Evolutionary conservation across 2,113 vertebrate genomes (phyloP), one percentile per base, ranked within the genome.

Genomic region (Hylia prasina): DNA sequence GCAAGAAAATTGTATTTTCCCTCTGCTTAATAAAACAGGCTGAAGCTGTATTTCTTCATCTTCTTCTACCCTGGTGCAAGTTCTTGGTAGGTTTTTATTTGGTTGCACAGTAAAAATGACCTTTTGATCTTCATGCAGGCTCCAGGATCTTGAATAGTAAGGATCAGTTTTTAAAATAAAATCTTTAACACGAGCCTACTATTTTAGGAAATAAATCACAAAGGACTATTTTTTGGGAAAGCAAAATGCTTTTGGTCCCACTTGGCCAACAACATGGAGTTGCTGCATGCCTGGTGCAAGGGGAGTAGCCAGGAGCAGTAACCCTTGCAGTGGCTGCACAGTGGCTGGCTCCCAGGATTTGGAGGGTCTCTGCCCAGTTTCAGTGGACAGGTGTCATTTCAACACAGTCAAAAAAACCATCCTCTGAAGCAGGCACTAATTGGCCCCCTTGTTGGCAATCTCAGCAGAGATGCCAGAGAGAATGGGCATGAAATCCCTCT

Each of bases 381-480:
- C 76, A 64, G 64, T 66, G 79, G 88, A 95, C 96, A 96, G 93
- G 94, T 97, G 96, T 96, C 94, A 56, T 50, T 96, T 96, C 37
- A 72, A 90, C 64, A 64, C 20, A 6, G 76, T 47, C 30, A 63
- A 77, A 94, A 90, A 77, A 58, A 5, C 0, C 7, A 37, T 81
- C 72, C 82, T 92, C 65, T 0, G 0, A 89, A 95, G 82, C 92
- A 92, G 89, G 35, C 88, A 57, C 92, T 97, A 96, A 97, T 96
- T 96, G 92, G 96, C 92, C 92, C 96, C 96, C 69, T 90, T 94
- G 96, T 57, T 96, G 93, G 94, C 94, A 82, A 96, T 97, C 96
- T 97, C 94, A 92, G 92, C 96, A 97, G 96, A 97, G 82, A 96
- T 95, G 96, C 92, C 94, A 97, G 92, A 93, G 94, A 65, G 82